Evolutionary conservation across 2,888 invertebrate genomes (phyloP).

Genomic region (Ashinkailepas kermadecensis): DNA sequence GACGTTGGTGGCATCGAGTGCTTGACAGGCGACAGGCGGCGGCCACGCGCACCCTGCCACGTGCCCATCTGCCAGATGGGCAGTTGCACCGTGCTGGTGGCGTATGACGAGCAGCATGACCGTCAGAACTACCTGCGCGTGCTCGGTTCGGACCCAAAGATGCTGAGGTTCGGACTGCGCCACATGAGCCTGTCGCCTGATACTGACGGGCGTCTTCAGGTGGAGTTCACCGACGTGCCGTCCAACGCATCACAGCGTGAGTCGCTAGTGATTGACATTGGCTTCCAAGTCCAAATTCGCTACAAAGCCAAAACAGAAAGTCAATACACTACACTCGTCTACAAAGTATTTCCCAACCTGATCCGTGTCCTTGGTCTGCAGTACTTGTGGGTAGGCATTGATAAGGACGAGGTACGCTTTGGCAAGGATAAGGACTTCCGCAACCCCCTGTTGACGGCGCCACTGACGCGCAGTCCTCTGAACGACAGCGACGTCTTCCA

Average conservation of each 20-base stretch:
- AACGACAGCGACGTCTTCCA: neutral
- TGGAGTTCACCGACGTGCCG: neutral
- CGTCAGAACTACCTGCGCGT: constrained; percentile 12
- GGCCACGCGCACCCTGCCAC: constrained; percentile 14
- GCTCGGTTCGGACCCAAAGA: constrained; percentile 9
- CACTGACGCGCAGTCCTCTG: neutral
- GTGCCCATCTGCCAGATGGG: constrained; percentile 16
- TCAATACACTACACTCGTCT: neutral
- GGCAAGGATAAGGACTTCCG: constrained; percentile 20
- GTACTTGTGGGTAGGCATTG: constrained; percentile 1
- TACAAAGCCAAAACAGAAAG: neutral
- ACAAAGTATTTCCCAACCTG: neutral
- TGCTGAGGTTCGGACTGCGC: neutral
- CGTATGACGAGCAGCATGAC: neutral
- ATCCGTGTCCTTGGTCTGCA: neutral
- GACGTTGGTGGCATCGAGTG: constrained; percentile 1
- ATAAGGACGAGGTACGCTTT: constrained; percentile 1
- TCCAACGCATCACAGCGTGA: neutral
- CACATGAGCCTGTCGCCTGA: neutral
- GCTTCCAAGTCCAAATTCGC: neutral
- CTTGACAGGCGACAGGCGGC: neutral
- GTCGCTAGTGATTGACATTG: neutral
- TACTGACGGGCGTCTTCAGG: neutral
- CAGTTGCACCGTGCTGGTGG: constrained; percentile 1
- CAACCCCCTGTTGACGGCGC: neutral